Percentiles rank a stretch among this genome's conserved stretches.
Evolutionary conservation across 2,888 invertebrate species (phyloP).

Genomic region (Taphrorychus bicolor): DNA sequence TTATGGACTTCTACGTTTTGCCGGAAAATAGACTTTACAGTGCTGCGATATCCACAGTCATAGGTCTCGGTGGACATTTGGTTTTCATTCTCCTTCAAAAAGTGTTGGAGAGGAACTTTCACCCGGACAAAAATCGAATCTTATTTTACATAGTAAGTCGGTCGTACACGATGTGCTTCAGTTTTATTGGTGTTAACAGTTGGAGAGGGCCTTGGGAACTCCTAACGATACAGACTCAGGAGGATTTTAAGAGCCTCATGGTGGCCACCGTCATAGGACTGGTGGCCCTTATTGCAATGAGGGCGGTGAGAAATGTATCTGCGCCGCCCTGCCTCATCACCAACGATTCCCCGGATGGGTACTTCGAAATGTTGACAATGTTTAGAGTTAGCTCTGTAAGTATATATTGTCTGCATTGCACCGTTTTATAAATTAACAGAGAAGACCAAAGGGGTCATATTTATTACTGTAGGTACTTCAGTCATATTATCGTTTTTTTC

Average conservation of each 20-base stretch:
- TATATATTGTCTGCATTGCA: conserved; percentile 43
- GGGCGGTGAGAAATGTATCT: conserved; percentile 78
- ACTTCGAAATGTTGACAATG: conserved; percentile 86
- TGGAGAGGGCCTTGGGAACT: conserved; percentile 87
- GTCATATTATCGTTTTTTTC: too few relatives aligned
- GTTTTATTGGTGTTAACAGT: conserved; percentile 83
- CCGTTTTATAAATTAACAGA: too few relatives aligned
- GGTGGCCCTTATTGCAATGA: conserved; percentile 71
- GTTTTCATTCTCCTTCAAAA: conserved; percentile 73
- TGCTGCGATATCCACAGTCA: conserved; percentile 70
- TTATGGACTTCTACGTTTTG: conserved; percentile 76
- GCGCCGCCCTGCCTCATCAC: conserved; percentile 83
- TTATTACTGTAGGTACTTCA: too few relatives aligned
- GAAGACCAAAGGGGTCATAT: too few relatives aligned
- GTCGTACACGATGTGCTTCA: conserved; percentile 77
- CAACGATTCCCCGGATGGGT: conserved; percentile 77
- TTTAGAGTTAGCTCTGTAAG: conserved; percentile 78
- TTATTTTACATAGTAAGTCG: conserved; percentile 75
- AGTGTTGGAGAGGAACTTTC: conserved; percentile 65
- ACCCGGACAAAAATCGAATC: conserved; percentile 73
- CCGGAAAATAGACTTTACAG: conserved; percentile 68
- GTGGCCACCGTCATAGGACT: conserved; percentile 72
- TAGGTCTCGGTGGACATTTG: conserved; percentile 76
- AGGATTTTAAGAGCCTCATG: conserved; percentile 64
- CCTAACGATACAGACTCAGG: conserved; percentile 75